These are phyloP conservation scores for Rachycentron canadum DNA, from an alignment of 2,797 vertebrate genomes.

Conservation along the genomic window DNA sequence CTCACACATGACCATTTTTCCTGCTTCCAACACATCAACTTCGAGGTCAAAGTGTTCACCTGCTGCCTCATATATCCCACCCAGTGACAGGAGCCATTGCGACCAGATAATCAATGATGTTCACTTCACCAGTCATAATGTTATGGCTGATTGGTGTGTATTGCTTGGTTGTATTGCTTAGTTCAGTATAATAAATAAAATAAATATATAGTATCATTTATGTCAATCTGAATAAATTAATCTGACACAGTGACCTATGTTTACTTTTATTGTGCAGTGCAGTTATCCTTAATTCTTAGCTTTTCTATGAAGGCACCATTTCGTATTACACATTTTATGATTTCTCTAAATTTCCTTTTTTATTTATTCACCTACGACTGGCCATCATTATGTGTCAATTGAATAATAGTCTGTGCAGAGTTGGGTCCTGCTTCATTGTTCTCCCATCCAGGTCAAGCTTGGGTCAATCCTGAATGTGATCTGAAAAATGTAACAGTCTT, in stretches of 20 bases:
- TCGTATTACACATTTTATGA: constrained; percentile 14
- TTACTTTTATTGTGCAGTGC: constrained; percentile 11
- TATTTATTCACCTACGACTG: not conserved
- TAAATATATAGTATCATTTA: too few relatives aligned
- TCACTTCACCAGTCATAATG: too few relatives aligned
- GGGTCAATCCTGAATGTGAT: constrained; percentile 68
- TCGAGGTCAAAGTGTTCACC: too few relatives aligned
- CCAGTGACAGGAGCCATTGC: too few relatives aligned
- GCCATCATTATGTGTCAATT: constrained; percentile 30
- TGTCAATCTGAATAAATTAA: constrained; percentile 1
- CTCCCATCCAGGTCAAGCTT: constrained; percentile 63
- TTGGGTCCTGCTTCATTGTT: constrained; percentile 53
- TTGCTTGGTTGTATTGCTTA: too few relatives aligned
- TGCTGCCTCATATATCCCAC: too few relatives aligned
- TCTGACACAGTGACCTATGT: not conserved
- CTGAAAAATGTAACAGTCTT: constrained; percentile 69
- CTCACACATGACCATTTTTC: too few relatives aligned
- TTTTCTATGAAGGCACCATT: constrained; percentile 3
- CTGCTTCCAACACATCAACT: too few relatives aligned
- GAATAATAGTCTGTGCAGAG: constrained; percentile 28
- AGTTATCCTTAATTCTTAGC: not conserved
- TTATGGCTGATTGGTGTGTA: too few relatives aligned
- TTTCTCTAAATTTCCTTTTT: constrained; percentile 2
- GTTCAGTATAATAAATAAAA: too few relatives aligned
- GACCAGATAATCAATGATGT: too few relatives aligned